phyloP scores from a whole-genome alignment of 37 sponge, comb jelly and placozoan species.

The Ianthella basta region DNA sequence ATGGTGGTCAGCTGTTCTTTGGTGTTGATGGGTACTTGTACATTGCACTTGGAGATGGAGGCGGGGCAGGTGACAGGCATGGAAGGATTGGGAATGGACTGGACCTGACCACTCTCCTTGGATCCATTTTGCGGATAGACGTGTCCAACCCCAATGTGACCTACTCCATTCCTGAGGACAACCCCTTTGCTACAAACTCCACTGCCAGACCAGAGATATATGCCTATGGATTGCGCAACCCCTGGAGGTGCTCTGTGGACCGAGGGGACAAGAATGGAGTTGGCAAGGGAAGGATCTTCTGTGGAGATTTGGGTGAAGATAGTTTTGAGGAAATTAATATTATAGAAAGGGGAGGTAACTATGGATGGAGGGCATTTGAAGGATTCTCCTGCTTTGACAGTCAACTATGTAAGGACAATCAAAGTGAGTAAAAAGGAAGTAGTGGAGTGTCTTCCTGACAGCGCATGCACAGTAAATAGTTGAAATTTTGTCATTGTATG shows the following conservation, averaged over 20 bases:
- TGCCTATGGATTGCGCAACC: conserved; percentile 84
- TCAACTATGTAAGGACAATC: background rate
- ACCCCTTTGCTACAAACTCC: conserved; percentile 63
- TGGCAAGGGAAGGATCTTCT: conserved; percentile 72
- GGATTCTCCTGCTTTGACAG: conserved; percentile 33
- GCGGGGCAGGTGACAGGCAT: conserved; percentile 64
- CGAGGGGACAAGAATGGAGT: conserved; percentile 67
- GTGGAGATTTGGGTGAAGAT: conserved; percentile 84
- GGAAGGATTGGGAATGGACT: conserved; percentile 68
- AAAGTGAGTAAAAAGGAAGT: too few relatives aligned
- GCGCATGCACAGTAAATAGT: too few relatives aligned
- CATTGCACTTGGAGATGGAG: conserved; percentile 82
- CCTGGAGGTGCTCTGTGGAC: conserved; percentile 83
- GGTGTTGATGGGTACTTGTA: conserved; percentile 63
- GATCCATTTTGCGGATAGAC: conserved; percentile 19
- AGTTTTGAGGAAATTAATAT: conserved; percentile 81
- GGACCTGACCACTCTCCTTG: conserved; percentile 40
- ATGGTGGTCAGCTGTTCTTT: conserved; percentile 83
- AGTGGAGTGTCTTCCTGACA: too few relatives aligned
- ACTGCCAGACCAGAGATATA: conserved; percentile 61
- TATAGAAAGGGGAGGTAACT: conserved; percentile 74
- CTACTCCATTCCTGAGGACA: conserved; percentile 73
- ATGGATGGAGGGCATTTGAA: conserved; percentile 80
- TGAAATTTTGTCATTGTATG: too few relatives aligned
- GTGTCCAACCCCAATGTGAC: conserved; percentile 11